These are phyloP conservation scores for Scrobipalpa atriplicella DNA, from an alignment of 2,888 invertebrate genomes.

Conservation along the genomic window DNA sequence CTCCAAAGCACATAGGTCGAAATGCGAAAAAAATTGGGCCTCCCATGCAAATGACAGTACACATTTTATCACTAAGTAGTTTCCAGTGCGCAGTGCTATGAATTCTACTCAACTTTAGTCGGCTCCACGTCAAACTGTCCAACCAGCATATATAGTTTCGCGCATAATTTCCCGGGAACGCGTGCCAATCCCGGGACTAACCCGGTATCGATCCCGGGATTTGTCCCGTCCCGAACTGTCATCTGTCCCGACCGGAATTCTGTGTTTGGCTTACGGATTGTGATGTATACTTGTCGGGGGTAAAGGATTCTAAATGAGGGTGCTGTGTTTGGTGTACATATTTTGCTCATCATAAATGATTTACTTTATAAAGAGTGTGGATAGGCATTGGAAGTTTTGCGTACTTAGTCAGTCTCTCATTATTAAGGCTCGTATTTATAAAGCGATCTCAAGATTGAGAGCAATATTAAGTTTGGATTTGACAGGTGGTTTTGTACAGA, in stretches of 20 bases:
- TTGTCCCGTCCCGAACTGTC: background rate
- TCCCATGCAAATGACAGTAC: too few species aligned
- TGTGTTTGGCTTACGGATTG: constrained; percentile 1
- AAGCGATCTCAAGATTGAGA: too few species aligned
- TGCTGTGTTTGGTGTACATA: background rate
- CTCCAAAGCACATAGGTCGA: too few species aligned
- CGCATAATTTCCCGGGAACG: background rate
- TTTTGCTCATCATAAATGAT: background rate
- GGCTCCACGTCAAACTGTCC: constrained; percentile 5
- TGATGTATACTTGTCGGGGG: constrained; percentile 1
- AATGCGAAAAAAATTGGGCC: too few species aligned
- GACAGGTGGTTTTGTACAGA: too few species aligned
- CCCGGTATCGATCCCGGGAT: background rate
- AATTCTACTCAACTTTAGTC: background rate
- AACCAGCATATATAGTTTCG: background rate
- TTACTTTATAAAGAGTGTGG: background rate
- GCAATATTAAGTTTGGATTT: too few species aligned
- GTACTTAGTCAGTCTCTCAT: too few species aligned
- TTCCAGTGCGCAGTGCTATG: too few species aligned
- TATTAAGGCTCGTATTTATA: too few species aligned
- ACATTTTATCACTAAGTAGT: background rate
- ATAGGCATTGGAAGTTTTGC: too few species aligned
- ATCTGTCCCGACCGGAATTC: background rate
- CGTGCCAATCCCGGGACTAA: background rate
- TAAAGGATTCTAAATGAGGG: constrained; percentile 7